Evolutionary conservation across 2,888 invertebrate species (phyloP), one percentile per base, ranked within the genome.

Genomic region (Bellardia pandia): DNA sequence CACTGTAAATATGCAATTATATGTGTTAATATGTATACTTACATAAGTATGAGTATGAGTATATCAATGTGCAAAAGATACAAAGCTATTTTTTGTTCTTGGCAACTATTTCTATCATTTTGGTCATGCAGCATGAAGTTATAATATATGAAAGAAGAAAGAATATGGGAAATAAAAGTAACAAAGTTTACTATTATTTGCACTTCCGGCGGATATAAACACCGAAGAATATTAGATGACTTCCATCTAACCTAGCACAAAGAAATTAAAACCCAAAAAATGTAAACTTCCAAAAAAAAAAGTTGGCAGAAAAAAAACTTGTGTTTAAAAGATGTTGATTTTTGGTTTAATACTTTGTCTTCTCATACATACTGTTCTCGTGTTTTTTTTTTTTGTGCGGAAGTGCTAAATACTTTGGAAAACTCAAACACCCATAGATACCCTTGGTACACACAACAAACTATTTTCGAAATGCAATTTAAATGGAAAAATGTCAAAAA

Each of bases 171-270:
- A 83, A 64, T 56, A 76, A 71, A 58, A 77, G 62, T 75, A 78
- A 85, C 64, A 85, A 87, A 82, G 51, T 85, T 78, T 74, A 64
- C 51, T 66, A 78, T 82, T 87, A 85, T 85, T 85, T 78, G 51
- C 74, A 82, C 78, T 75, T 85, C 81, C 85, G 77, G 51, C 78
- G 78, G 78, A 85, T 85, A 74, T 56, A 78, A 85, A 74, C 45
- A 85, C 68, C 74, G 40, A 48, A 81, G 58, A 60, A 69, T 79
- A 74, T 69, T 75, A 79, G 45, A 68, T 33, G 33, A 6, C 13
- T 45, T 45, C 13, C 45, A 45, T 45, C 13, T 45, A 48, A 23
- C 11, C 62, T 53, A 6, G 14, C 56, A 9, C 5, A 37, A 42
- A 62, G 53, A 45, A 16, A 16, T 37, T 16, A 30, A 51, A 72